A percentile compares a stretch with the other conserved stretches of the same genome.
These are phyloP conservation scores for Orthonevra nobilis DNA, from an alignment of 2,888 invertebrate genomes.

Conservation along the genomic window DNA sequence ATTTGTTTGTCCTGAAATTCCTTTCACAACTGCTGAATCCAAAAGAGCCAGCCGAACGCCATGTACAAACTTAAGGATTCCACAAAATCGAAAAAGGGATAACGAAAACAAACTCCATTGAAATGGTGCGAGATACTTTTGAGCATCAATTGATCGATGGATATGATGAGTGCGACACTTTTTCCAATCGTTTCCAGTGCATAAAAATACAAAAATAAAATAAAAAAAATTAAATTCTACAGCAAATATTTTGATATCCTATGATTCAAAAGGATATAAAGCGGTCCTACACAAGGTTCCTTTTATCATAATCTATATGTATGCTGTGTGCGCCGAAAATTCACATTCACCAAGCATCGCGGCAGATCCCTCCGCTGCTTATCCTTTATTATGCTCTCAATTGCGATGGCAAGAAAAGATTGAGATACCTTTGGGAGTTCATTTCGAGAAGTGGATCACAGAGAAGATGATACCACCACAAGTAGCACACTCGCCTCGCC, in stretches of 20 bases:
- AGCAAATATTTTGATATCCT: slow-evolving; percentile 65
- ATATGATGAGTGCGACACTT: slow-evolving; percentile 67
- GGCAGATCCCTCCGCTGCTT: not conserved
- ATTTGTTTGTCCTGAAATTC: too few relatives aligned
- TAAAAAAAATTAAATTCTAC: slow-evolving; percentile 39
- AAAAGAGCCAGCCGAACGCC: too few relatives aligned
- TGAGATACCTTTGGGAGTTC: slow-evolving; percentile 54
- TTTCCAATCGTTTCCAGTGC: slow-evolving; percentile 33
- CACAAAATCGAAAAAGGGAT: not conserved
- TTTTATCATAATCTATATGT: slow-evolving; percentile 27
- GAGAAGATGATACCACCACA: slow-evolving; percentile 26
- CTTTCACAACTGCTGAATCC: too few relatives aligned
- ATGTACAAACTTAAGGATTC: too few relatives aligned
- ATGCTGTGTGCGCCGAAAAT: not conserved
- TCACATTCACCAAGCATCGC: slow-evolving; percentile 17
- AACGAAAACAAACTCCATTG: slow-evolving; percentile 39
- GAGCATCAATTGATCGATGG: slow-evolving; percentile 57
- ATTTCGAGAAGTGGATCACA: slow-evolving; percentile 35
- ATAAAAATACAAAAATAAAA: not conserved
- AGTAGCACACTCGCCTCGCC: slow-evolving; percentile 1
- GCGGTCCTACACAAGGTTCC: too few relatives aligned
- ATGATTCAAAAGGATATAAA: slow-evolving; percentile 49
- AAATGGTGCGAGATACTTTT: slow-evolving; percentile 44
- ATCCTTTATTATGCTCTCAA: slow-evolving; percentile 56
- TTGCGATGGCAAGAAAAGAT: slow-evolving; percentile 55